Evolutionary conservation across 1,140 invertebrate genomes (phyloP), one percentile per base, ranked within the genome.

Genomic region (Zaprionus africanus): DNA sequence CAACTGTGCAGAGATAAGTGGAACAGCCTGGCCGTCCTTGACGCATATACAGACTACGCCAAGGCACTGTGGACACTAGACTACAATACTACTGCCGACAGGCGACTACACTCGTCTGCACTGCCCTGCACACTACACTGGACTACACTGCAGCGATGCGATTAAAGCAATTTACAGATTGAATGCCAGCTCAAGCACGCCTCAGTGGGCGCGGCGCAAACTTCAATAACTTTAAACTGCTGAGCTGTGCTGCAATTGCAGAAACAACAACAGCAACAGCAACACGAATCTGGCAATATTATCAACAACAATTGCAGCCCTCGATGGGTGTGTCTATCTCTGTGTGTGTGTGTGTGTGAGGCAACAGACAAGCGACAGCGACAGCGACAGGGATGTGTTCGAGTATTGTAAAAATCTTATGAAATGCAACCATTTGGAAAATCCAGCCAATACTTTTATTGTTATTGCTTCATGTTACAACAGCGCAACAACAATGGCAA

Each of bases 151-250:
- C 66, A 36, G 71, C 38, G 79, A 91, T 84, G 66, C 80, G 81
- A 91, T 91, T 91, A 87, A 91, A 88, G 79, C 83, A 91, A 91
- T 91, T 91, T 82, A 78, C 88, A 82, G 88, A 91, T 91, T 91
- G 81, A 76, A 85, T 54, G 78, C 53, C 62, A 76, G 60, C 79
- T 69, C 22, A 57, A 70, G 36, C 54, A 51, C 53, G 57, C 70
- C 76, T 82, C 77, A 64, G 66, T 73, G 62, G 65, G 34, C 75
- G 46, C 41, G 46, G 63, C 51, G 24, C 41, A 66, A 58, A 43
- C 58, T 79, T 69, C 79, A 82, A 87, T 80, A 82, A 88, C 79
- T 91, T 91, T 91, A 88, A 91, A 81, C 65, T 76, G 65, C 65
- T 75, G 76, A 69, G 61, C 54, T 74, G 58, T 56, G 53, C 61